Percentiles rank a stretch among this genome's conserved stretches.
Conservation (phyloP, 2,113 vertebrate species). For the Myxocyprinus asiaticus region DNA sequence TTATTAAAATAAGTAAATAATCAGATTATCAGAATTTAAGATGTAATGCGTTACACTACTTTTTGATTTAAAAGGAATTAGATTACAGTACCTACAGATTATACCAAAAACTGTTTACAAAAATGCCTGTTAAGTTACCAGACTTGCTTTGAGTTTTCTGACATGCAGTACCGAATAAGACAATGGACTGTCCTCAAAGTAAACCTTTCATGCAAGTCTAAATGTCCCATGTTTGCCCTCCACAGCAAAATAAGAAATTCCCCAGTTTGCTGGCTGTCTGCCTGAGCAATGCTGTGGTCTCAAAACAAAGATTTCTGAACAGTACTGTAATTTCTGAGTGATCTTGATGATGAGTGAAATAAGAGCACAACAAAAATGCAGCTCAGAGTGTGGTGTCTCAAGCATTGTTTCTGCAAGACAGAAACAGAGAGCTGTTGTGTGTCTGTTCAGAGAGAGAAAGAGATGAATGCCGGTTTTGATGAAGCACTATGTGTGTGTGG, state of each 20-base stretch:
- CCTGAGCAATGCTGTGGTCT: constrained; percentile 42
- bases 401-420: constrained; percentile 14
- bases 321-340: constrained; percentile 5
- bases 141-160: too few species aligned
- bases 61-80: too few species aligned
- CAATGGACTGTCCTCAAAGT: constrained; percentile 21
- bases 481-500: neutral
- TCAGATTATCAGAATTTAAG: too few species aligned
- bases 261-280: neutral
- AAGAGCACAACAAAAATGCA: neutral
- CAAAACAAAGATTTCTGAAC: constrained; percentile 27
- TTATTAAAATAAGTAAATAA: too few species aligned
- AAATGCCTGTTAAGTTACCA: too few species aligned
- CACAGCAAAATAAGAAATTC: constrained; percentile 9
- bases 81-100: too few species aligned
- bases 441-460: neutral
- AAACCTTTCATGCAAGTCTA: constrained; percentile 35
- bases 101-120: too few species aligned
- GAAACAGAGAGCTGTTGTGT: constrained; percentile 18
- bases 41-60: too few species aligned
- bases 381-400: neutral
- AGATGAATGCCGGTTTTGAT: constrained; percentile 39
- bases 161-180: neutral
- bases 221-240: constrained; percentile 37
- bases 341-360: constrained; percentile 30